Percentiles rank a stretch among this genome's conserved stretches.
Conservation (phyloP, 2,113 vertebrate genomes). For the Casuarius casuarius region DNA sequence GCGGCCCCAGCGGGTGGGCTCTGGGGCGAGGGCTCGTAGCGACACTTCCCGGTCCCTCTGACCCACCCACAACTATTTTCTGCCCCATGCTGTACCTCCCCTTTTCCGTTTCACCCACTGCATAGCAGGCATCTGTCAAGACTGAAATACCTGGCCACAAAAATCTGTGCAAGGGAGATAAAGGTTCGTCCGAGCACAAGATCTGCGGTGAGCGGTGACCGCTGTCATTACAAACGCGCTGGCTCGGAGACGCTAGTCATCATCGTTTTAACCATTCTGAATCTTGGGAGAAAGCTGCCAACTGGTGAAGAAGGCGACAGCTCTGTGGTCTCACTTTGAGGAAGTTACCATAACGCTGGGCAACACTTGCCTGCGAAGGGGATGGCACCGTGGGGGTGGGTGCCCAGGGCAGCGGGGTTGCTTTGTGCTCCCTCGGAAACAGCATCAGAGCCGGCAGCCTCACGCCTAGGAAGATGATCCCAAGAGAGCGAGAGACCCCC, state of each 20-base stretch:
- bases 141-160: background rate
- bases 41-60: background rate
- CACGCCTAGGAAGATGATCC: accelerated
- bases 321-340: background rate
- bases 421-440: accelerated
- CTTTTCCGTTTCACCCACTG: background rate
- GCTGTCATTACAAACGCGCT: too few species aligned
- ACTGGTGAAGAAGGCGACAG: background rate
- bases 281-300: background rate
- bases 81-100: background rate
- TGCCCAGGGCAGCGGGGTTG: background rate
- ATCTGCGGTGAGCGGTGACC: background rate
- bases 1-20: accelerated
- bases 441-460: accelerated
- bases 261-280: background rate
- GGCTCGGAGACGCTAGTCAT: background rate
- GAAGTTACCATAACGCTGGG: background rate
- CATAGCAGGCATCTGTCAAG: background rate
- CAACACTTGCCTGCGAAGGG: background rate
- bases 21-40: background rate
- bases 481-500: background rate
- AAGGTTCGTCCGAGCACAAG: background rate
- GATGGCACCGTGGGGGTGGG: background rate
- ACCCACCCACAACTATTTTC: background rate
- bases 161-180: background rate